Conservation (phyloP, 1,140 invertebrate genomes). For the Lasaia peninsularis region DNA sequence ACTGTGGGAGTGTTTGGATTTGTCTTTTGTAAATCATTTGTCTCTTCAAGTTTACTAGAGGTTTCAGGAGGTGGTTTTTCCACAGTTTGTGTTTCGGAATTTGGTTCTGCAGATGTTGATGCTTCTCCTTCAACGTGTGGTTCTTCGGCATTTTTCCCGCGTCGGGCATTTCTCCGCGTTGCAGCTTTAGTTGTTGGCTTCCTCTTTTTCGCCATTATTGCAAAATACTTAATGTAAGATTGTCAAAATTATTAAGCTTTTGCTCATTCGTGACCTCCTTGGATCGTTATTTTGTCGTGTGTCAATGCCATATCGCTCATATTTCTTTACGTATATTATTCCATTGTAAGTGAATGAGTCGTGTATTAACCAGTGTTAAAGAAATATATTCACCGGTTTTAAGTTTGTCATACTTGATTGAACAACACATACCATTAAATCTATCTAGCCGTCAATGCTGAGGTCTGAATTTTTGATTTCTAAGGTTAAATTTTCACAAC, state of each 20-base stretch:
- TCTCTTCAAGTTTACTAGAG: slow-evolving; percentile 20
- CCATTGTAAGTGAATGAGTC: neutral
- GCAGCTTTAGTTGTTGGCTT: slow-evolving; percentile 52
- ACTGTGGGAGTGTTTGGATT: slow-evolving; percentile 40
- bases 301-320: slow-evolving; percentile 44
- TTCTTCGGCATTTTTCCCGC: slow-evolving; percentile 47
- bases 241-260: slow-evolving; percentile 3
- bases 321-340: neutral
- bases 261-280: slow-evolving; percentile 54
- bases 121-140: slow-evolving; percentile 39
- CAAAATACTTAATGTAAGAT: slow-evolving; percentile 36
- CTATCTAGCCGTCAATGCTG: too few relatives aligned
- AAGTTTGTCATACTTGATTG: slow-evolving; percentile 12
- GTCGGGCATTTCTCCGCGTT: slow-evolving; percentile 50
- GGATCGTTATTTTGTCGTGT: slow-evolving; percentile 38
- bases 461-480: too few relatives aligned
- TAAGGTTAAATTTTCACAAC: too few relatives aligned
- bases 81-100: slow-evolving; percentile 22
- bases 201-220: slow-evolving; percentile 64
- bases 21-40: slow-evolving; percentile 30
- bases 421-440: neutral
- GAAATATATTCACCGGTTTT: slow-evolving; percentile 1
- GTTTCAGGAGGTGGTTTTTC: slow-evolving; percentile 29
- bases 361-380: neutral
- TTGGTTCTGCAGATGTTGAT: slow-evolving; percentile 33